Conservation (phyloP, 2,113 vertebrate genomes). For the Rhinichthys klamathensis region DNA sequence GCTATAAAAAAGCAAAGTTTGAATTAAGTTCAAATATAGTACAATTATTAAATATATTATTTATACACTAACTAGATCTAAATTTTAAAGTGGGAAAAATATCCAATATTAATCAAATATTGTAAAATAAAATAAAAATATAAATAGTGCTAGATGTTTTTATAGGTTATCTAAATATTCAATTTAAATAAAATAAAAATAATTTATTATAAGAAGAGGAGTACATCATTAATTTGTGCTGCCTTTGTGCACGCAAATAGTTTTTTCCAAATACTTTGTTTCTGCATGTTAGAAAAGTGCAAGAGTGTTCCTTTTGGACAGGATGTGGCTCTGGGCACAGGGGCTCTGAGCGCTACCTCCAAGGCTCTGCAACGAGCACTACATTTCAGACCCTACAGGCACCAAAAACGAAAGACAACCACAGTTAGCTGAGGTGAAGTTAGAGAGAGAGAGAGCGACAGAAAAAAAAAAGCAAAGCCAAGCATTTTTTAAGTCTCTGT, state of each 20-base stretch:
- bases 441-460: neutral
- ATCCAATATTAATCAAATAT: neutral
- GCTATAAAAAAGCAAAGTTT: neutral
- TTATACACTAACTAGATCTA: neutral
- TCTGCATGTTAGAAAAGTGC: constrained; percentile 72
- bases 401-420: constrained; percentile 37
- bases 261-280: constrained; percentile 68
- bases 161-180: neutral
- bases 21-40: neutral
- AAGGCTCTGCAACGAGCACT: constrained; percentile 67
- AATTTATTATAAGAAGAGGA: neutral
- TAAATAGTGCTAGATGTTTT: too few relatives aligned
- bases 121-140: neutral
- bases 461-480: constrained; percentile 56
- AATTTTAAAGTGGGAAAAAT: neutral
- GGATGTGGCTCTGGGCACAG: constrained; percentile 75
- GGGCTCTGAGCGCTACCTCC: constrained; percentile 66
- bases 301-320: constrained; percentile 74
- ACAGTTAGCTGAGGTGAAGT: constrained; percentile 32
- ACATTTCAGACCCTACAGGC: constrained; percentile 65
- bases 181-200: neutral
- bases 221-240: constrained; percentile 21
- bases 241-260: constrained; percentile 60
- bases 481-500: constrained; percentile 50
- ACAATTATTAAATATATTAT: neutral